phyloP scores from a whole-genome alignment of 2,888 invertebrate genomes.

The Leptothorax acervorum region DNA sequence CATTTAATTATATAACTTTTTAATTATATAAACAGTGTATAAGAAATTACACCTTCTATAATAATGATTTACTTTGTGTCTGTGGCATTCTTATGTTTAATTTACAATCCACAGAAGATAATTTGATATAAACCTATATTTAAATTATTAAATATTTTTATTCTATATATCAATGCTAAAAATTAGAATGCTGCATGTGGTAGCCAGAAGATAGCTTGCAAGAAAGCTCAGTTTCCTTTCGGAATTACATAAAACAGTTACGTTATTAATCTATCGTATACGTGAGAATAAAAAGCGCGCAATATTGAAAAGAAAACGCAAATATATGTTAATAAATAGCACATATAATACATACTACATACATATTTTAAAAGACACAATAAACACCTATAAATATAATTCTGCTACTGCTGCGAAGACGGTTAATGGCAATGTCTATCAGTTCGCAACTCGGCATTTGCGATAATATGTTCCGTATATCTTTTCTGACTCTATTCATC shows the following conservation, averaged over 20 bases:
- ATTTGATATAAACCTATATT: neutral
- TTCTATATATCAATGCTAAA: neutral
- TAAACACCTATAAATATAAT: neutral
- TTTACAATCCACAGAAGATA: neutral
- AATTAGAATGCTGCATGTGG: neutral
- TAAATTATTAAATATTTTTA: neutral
- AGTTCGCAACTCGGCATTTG: neutral
- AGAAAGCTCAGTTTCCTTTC: neutral
- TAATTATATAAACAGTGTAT: neutral
- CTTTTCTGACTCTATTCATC: conserved; percentile 28
- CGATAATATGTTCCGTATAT: neutral
- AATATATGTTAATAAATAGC: neutral
- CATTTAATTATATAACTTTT: neutral
- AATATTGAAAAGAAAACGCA: conserved; percentile 3
- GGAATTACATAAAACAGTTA: neutral
- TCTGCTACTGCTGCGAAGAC: neutral
- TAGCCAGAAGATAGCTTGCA: neutral
- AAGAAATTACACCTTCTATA: conserved; percentile 6
- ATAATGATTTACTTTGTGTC: neutral
- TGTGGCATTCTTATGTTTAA: neutral
- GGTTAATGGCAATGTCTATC: conserved; percentile 32
- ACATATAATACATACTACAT: neutral
- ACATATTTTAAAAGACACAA: neutral
- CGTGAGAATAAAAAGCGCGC: neutral
- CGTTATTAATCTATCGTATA: neutral